Base-by-base conservation (phyloP, 1,140 invertebrate genomes). In the Asobara japonica region DNA sequence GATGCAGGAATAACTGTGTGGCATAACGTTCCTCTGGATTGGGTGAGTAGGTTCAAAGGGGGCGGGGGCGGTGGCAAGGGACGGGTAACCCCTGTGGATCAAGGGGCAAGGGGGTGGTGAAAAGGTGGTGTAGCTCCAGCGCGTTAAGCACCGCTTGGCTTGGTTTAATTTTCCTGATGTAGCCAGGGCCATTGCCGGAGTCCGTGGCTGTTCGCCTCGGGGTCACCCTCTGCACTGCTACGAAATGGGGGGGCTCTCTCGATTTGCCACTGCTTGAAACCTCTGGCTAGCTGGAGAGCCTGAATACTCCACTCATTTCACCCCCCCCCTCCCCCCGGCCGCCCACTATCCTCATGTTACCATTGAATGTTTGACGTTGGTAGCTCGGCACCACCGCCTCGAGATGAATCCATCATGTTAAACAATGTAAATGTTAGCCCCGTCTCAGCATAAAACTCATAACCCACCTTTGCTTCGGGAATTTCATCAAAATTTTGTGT, bases 81-180 rank as follows among this genome's bases (percentile, higher is more conserved):
- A 69, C 20, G 36, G 38, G 45, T 38, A 64, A 33, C 16, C 27
- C 18, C 18, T 25, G 16, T 38, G 29, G 27, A 74, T 60, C 41
- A 56, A 71, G 27, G 36, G 60, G 27, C 78, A 82, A 77, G 77
- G 74, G 74, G 78, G 78, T 74, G 79, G 79, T 80, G 79, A 78
- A 74, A 71, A 41, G 65, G 65, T 82, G 79, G 79, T 83, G 83
- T 86, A 83, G 85, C 84, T 82, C 81, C 83, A 85, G 80, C 86
- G 84, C 81, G 85, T 87, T 87, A 86, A 86, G 80, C 85, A 86
- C 80, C 84, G 86, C 85, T 86, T 85, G 84, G 84, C 83, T 87
- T 86, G 86, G 80, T 87, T 87, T 86, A 87, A 87, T 87, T 87
- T 87, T 87, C 86, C 82, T 86, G 86, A 86, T 86, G 86, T 87